Evolutionary conservation across 2,888 invertebrate genomes (phyloP), one percentile per base, ranked within the genome.

Genomic region (Pelosia muscerda): DNA sequence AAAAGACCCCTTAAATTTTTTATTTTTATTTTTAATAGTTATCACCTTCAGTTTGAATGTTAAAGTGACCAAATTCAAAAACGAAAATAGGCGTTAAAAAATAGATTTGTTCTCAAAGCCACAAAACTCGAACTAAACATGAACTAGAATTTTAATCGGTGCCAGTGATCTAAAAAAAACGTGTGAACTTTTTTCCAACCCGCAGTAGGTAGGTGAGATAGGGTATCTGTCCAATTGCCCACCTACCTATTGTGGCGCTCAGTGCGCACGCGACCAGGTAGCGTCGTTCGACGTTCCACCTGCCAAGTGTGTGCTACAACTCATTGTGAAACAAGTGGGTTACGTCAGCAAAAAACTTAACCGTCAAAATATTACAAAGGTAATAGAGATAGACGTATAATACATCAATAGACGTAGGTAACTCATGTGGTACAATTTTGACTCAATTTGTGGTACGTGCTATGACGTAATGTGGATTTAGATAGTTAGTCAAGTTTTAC

Each of bases 211-310:
- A 77, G 71, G 73, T 69, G 76, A 72, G 76, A 79, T 76, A 75
- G 73, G 79, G 76, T 78, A 57, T 62, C 66, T 63, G 66, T 67
- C 68, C 71, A 73, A 70, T 66, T 62, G 73, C 71, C 69, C 74
- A 73, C 74, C 74, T 73, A 70, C 61, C 76, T 68, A 78, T 81
- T 78, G 75, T 83, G 66, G 67, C 57, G 69, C 77, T 84, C 88
- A 65, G 69, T 59, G 67, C 76, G 86, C 88, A 87, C 88, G 88
- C 82, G 88, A 78, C 82, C 86, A 88, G 87, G 86, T 86, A 87
- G 78, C 72, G 55, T 38, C 60, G 65, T 31, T 55, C n/a, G 54
- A 31, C 55, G 72, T 69, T 71, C 60, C 78, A 81, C 78, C 78
- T 82, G 81, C 73, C 76, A 70, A 72, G 72, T 58, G 67, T 66